Percentiles rank a stretch among this genome's conserved stretches.
phyloP scores from a whole-genome alignment of 2,113 vertebrate species.

The Pelusios castaneus region DNA sequence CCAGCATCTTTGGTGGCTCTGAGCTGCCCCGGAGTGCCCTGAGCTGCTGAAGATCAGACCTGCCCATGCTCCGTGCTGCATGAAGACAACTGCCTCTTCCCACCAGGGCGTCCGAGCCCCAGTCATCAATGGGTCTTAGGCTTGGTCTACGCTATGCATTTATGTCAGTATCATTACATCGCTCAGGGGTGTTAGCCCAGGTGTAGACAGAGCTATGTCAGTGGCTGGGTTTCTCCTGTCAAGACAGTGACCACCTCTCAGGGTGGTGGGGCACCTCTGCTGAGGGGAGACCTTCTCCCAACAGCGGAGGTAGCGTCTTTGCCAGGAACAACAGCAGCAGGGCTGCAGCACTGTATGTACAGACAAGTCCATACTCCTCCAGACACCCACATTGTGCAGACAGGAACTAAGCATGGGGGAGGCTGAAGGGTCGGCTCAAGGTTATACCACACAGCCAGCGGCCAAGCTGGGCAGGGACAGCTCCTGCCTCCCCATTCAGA shows the following conservation, averaged over 20 bases:
- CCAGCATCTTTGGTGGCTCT: no score
- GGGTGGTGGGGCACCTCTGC: not conserved
- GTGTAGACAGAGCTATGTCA: not conserved
- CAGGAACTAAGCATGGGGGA: not conserved
- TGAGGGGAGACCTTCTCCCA: not conserved
- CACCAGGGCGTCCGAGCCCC: not conserved
- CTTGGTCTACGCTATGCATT: not conserved
- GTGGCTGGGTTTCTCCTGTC: not conserved
- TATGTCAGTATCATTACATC: not conserved
- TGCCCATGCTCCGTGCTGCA: not conserved
- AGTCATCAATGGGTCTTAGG: not conserved
- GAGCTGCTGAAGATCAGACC: no score
- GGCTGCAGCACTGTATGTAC: not conserved
- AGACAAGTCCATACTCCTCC: not conserved
- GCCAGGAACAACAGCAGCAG: no score
- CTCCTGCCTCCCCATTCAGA: not conserved
- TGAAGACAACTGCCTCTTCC: not conserved
- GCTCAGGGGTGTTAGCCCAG: not conserved
- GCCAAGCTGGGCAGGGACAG: not conserved
- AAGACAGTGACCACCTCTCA: not conserved
- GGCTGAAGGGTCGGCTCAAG: not conserved
- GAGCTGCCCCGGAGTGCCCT: no score
- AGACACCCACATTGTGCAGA: not conserved
- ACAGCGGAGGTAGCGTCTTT: no score
- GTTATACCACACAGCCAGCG: not conserved